phyloP scores from a whole-genome alignment of 1,140 invertebrate genomes.

The Metopolophium dirhodum region DNA sequence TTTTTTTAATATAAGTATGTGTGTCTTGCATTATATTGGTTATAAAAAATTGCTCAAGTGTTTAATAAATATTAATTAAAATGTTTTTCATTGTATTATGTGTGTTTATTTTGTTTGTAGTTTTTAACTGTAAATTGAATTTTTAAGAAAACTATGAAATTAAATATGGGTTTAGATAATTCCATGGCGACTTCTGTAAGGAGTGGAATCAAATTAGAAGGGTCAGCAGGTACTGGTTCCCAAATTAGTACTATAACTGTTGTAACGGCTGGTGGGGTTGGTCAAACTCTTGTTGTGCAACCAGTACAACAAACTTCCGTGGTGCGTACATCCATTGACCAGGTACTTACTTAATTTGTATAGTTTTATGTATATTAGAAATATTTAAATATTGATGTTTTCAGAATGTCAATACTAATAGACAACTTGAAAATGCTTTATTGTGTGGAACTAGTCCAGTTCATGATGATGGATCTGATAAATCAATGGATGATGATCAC shows the following conservation, averaged over 20 bases:
- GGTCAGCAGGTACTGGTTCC: conserved; percentile 47
- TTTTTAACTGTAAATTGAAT: not conserved
- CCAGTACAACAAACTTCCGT: conserved; percentile 54
- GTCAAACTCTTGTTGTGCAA: conserved; percentile 53
- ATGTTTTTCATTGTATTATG: not conserved
- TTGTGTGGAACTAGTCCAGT: conserved; percentile 44
- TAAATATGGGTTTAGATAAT: conserved; percentile 34
- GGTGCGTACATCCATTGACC: conserved; percentile 24
- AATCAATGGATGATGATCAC: conserved; percentile 48
- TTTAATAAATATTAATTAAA: not conserved
- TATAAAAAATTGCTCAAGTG: not conserved
- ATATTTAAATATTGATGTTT: not conserved
- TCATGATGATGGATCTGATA: conserved; percentile 55
- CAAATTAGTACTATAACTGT: conserved; percentile 55
- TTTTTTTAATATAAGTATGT: not conserved
- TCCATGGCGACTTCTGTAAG: conserved; percentile 56
- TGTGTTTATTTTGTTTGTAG: not conserved
- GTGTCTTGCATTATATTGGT: not conserved
- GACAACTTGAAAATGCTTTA: conserved; percentile 46
- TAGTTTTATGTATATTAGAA: not conserved
- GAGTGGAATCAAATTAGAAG: conserved; percentile 52
- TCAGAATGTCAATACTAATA: conserved; percentile 47
- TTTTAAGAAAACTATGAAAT: conserved; percentile 8
- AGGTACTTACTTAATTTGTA: not conserved
- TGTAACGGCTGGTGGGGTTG: conserved; percentile 45